These are phyloP conservation scores for Axis porcinus DNA, from an alignment of 2,113 vertebrate genomes.

Conservation along the genomic window DNA sequence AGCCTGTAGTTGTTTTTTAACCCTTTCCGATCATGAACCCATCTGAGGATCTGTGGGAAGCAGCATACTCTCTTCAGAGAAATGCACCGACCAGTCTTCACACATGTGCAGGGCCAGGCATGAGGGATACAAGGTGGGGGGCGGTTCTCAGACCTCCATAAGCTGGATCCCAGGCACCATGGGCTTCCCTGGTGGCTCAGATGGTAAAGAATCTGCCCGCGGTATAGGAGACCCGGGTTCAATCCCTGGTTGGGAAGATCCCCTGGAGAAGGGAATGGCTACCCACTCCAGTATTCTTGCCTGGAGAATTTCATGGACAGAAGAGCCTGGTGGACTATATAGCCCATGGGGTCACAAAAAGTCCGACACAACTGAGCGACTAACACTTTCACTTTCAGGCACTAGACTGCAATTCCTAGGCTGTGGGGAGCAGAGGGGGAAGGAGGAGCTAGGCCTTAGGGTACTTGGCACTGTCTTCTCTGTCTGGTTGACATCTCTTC, in stretches of 20 bases:
- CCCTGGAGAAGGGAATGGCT: neutral
- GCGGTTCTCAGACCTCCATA: rapidly evolving
- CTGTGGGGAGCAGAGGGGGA: neutral
- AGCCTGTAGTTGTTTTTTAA: neutral
- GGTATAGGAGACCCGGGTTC: neutral
- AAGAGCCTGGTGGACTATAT: neutral
- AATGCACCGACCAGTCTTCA: neutral
- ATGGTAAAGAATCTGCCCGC: neutral
- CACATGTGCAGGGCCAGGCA: rapidly evolving
- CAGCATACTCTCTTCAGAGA: neutral
- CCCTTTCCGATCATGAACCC: neutral
- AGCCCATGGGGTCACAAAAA: neutral
- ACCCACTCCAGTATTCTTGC: neutral
- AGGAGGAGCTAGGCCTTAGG: neutral
- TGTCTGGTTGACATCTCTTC: neutral
- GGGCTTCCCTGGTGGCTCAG: neutral
- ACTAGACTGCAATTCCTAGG: neutral
- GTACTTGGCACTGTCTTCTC: neutral
- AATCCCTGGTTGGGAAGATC: neutral
- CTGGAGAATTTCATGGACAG: neutral
- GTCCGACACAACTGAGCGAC: rapidly evolving
- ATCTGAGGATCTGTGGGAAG: neutral
- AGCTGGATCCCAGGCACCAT: neutral
- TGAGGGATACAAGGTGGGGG: neutral
- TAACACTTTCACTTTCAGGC: neutral